These are phyloP conservation scores for Acanthococcus lagerstroemiae DNA, from an alignment of 2,888 invertebrate species.

Conservation along the genomic window DNA sequence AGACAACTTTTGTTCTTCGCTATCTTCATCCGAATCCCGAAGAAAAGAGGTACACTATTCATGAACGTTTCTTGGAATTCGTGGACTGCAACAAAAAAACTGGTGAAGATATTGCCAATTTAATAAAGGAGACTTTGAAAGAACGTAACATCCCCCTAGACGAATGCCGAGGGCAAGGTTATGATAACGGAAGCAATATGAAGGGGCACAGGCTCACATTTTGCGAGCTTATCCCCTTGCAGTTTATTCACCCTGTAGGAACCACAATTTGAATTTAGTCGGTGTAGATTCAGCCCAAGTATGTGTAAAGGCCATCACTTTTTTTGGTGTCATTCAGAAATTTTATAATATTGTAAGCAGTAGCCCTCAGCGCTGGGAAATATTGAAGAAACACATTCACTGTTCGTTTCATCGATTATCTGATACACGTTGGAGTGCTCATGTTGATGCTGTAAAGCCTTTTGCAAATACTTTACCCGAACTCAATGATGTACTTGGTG, in stretches of 20 bases:
- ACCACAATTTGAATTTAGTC: slow-evolving; percentile 32
- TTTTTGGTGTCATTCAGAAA: slow-evolving; percentile 33
- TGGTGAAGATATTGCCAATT: slow-evolving; percentile 28
- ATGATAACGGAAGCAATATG: slow-evolving; percentile 33
- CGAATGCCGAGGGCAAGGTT: slow-evolving; percentile 32
- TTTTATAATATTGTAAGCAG: slow-evolving; percentile 31
- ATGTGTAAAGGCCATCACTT: slow-evolving; percentile 27
- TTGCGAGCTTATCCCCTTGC: slow-evolving; percentile 21
- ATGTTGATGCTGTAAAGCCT: background rate
- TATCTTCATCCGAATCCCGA: background rate
- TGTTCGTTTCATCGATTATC: too few relatives aligned
- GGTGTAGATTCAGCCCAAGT: slow-evolving; percentile 27
- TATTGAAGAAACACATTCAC: slow-evolving; percentile 19
- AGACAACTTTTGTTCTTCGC: slow-evolving; percentile 28
- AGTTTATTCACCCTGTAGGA: slow-evolving; percentile 31
- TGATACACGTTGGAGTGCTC: background rate
- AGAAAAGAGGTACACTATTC: background rate
- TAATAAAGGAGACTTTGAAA: slow-evolving; percentile 18
- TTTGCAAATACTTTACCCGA: background rate
- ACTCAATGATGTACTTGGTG: background rate
- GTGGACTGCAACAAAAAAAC: slow-evolving; percentile 25
- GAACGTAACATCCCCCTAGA: slow-evolving; percentile 10
- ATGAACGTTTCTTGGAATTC: slow-evolving; percentile 4
- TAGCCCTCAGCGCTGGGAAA: slow-evolving; percentile 33
- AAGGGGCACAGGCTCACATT: slow-evolving; percentile 26